These are phyloP conservation scores for Anarsia innoxiella DNA, from an alignment of 2,888 invertebrate genomes.

Conservation along the genomic window DNA sequence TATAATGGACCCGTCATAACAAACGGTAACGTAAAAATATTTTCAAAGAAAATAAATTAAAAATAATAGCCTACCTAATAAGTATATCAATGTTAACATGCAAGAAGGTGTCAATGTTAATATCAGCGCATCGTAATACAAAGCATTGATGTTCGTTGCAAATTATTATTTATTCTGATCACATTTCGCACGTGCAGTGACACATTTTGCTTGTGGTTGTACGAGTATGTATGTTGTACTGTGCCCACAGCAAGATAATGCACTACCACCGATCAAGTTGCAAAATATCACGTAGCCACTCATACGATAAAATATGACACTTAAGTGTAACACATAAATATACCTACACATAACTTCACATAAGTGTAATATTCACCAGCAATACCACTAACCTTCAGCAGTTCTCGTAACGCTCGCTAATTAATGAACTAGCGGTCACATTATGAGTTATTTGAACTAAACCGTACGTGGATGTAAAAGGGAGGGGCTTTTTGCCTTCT, in stretches of 20 bases:
- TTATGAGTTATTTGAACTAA: slow-evolving; percentile 17
- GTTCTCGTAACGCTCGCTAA: slow-evolving; percentile 37
- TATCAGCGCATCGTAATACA: too few relatives aligned
- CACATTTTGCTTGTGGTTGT: slow-evolving; percentile 22
- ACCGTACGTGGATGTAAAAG: slow-evolving; percentile 20
- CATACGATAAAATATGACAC: slow-evolving; percentile 22
- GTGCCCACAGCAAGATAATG: slow-evolving; percentile 17
- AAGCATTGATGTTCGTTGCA: slow-evolving; percentile 7
- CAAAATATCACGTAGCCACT: slow-evolving; percentile 32
- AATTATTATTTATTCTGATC: slow-evolving; percentile 36
- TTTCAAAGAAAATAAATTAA: too few relatives aligned
- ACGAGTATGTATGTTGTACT: too few relatives aligned
- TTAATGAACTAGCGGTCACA: slow-evolving; percentile 34
- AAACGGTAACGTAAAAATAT: not conserved
- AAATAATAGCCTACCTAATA: not conserved
- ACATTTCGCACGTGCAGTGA: slow-evolving; percentile 48
- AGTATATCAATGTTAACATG: too few relatives aligned
- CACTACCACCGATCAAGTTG: slow-evolving; percentile 29
- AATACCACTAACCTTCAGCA: slow-evolving; percentile 7
- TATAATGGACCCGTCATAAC: slow-evolving; percentile 28
- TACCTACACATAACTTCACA: not conserved
- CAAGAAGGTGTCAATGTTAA: too few relatives aligned
- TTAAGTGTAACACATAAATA: slow-evolving; percentile 5
- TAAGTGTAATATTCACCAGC: slow-evolving; percentile 2
- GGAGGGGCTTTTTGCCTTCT: slow-evolving; percentile 31